phyloP scores from a whole-genome alignment of 2,797 vertebrate genomes.

The Mustela erminea region DNA sequence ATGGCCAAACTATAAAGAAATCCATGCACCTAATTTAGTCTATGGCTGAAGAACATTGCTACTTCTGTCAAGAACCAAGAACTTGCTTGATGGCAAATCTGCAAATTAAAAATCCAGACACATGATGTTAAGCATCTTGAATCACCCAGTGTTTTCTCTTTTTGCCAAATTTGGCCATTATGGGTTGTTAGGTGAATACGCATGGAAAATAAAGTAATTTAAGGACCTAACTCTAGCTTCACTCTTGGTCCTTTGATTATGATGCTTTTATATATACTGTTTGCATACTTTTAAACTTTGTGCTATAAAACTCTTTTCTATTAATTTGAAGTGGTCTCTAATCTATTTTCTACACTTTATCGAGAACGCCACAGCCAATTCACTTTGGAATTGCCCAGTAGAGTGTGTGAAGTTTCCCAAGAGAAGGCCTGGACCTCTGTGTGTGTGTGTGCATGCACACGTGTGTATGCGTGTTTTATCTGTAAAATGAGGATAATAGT shows the following conservation, averaged over 20 bases:
- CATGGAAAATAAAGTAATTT: constrained; percentile 81
- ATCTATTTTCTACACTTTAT: background rate
- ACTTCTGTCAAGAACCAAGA: constrained; percentile 8
- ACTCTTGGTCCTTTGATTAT: constrained; percentile 18
- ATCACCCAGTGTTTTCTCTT: constrained; percentile 78
- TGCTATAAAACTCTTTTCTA: background rate
- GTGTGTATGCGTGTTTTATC: background rate
- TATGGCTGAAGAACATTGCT: background rate
- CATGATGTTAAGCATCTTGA: constrained; percentile 77
- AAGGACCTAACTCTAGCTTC: constrained; percentile 64
- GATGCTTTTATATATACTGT: background rate
- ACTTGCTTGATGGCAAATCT: constrained; percentile 63
- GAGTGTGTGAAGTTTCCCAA: background rate
- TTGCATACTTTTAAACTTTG: background rate
- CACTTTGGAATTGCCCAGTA: background rate
- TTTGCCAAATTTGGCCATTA: constrained; percentile 81
- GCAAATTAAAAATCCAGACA: constrained; percentile 70
- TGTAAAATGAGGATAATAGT: background rate
- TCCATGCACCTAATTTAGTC: accelerated
- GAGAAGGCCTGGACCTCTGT: background rate
- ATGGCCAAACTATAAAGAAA: background rate
- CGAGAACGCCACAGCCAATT: background rate
- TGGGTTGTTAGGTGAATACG: constrained; percentile 73
- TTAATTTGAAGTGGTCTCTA: background rate
- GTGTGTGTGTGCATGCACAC: background rate